These are phyloP conservation scores for Drosophila siamana DNA, from an alignment of 2,888 invertebrate species.

Conservation along the genomic window DNA sequence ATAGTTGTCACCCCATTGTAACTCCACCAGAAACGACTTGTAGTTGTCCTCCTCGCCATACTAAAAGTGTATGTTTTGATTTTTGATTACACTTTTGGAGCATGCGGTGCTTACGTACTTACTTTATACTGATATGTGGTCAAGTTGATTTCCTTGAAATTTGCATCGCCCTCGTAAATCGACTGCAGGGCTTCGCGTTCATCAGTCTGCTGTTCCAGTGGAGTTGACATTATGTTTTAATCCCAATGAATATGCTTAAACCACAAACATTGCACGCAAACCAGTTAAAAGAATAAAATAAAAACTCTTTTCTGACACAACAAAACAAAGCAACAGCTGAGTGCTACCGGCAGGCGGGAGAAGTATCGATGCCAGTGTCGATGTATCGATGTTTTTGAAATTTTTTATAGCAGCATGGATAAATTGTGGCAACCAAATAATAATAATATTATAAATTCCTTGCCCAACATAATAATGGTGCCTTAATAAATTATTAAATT, in stretches of 20 bases:
- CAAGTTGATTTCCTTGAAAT: slow-evolving; percentile 92
- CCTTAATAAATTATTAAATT: too few relatives aligned
- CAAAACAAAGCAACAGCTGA: slow-evolving; percentile 65
- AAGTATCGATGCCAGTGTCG: slow-evolving; percentile 9
- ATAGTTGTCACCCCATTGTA: slow-evolving; percentile 94
- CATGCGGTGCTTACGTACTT: slow-evolving; percentile 48
- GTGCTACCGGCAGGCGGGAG: slow-evolving; percentile 34
- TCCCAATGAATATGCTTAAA: slow-evolving; percentile 20
- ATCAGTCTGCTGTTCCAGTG: slow-evolving; percentile 91
- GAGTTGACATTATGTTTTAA: slow-evolving; percentile 86
- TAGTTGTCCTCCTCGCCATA: slow-evolving; percentile 92
- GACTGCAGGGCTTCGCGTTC: slow-evolving; percentile 96
- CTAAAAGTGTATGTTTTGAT: slow-evolving; percentile 84
- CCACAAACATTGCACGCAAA: slow-evolving; percentile 32
- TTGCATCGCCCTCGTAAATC: slow-evolving; percentile 96
- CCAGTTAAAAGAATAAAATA: slow-evolving; percentile 14
- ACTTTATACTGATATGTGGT: slow-evolving; percentile 97
- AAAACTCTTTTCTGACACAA: slow-evolving; percentile 24
- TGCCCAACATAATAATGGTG: too few relatives aligned
- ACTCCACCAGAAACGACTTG: slow-evolving; percentile 94
- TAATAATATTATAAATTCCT: background rate
- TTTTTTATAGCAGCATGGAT: background rate
- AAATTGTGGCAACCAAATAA: background rate
- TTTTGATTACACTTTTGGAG: background rate
- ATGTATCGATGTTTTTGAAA: background rate